phyloP scores from a whole-genome alignment of 2,113 vertebrate genomes.

The Xiphophorus maculatus region DNA sequence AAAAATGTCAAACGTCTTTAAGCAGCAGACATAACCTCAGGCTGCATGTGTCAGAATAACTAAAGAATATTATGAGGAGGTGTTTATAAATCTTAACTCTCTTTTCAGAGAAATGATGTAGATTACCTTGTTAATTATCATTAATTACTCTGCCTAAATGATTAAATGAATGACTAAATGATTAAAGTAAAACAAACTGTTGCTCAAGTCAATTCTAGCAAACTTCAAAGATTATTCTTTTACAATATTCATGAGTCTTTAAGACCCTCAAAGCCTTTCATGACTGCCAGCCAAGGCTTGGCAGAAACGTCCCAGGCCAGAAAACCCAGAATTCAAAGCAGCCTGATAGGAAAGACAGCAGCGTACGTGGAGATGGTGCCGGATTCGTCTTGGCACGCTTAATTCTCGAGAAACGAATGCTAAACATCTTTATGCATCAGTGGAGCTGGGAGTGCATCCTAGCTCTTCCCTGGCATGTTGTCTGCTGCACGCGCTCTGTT shows the following conservation, averaged over 20 bases:
- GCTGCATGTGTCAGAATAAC: slow-evolving; percentile 16
- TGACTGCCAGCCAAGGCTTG: slow-evolving; percentile 55
- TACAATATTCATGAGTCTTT: slow-evolving; percentile 67
- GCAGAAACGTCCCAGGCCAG: slow-evolving; percentile 53
- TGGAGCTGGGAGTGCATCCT: slow-evolving; percentile 19
- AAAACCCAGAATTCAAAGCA: slow-evolving; percentile 49
- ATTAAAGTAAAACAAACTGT: slow-evolving; percentile 18
- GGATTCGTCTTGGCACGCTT: slow-evolving; percentile 34
- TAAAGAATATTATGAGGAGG: background rate
- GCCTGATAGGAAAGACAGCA: slow-evolving; percentile 27
- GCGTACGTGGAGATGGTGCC: slow-evolving; percentile 15
- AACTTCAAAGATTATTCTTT: slow-evolving; percentile 52
- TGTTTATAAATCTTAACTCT: slow-evolving; percentile 12
- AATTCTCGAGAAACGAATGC: slow-evolving; percentile 46
- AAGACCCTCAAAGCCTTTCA: slow-evolving; percentile 67
- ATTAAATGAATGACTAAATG: slow-evolving; percentile 10
- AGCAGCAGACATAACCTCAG: slow-evolving; percentile 29
- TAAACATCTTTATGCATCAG: slow-evolving; percentile 50
- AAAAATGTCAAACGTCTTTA: slow-evolving; percentile 30
- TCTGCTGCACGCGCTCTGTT: slow-evolving; percentile 24
- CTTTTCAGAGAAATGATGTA: slow-evolving; percentile 2
- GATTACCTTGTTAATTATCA: slow-evolving; percentile 32
- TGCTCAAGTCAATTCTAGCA: slow-evolving; percentile 33
- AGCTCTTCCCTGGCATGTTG: slow-evolving; percentile 34
- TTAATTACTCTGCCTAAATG: slow-evolving; percentile 39